Percentiles rank a stretch among this genome's conserved stretches.
These are phyloP conservation scores for Myrmecophaga tridactyla DNA, from an alignment of 2,113 vertebrate genomes.

Conservation along the genomic window DNA sequence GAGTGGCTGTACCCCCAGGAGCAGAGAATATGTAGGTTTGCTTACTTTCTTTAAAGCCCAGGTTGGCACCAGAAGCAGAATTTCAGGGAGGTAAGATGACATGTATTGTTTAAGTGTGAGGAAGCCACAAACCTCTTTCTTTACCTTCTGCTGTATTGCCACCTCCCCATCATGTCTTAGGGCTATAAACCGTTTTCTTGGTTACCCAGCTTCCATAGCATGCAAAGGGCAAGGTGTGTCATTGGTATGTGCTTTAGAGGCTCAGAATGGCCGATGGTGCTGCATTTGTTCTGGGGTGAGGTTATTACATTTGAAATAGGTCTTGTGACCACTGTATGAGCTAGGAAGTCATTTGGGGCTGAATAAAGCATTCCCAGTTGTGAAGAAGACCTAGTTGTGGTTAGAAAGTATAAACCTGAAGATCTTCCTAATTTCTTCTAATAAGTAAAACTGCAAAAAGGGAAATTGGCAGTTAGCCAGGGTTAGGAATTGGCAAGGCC, in stretches of 20 bases:
- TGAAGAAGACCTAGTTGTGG: not conserved
- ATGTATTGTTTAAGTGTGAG: not conserved
- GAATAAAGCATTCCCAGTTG: not conserved
- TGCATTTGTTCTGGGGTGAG: not conserved
- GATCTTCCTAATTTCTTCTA: not conserved
- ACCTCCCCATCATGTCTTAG: not conserved
- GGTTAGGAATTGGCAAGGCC: not conserved
- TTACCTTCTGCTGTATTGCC: too few relatives aligned
- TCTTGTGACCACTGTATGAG: not conserved
- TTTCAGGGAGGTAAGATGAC: not conserved
- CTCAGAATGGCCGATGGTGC: not conserved
- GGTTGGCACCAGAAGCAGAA: not conserved
- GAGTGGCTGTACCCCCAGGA: not conserved
- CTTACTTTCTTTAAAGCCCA: not conserved
- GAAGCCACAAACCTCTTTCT: not conserved
- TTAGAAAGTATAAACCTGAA: not conserved
- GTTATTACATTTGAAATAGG: not conserved
- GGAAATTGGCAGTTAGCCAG: not conserved
- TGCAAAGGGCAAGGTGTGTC: not conserved
- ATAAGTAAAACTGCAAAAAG: not conserved
- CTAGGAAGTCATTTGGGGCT: not conserved
- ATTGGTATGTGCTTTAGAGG: not conserved
- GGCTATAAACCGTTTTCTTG: not conserved
- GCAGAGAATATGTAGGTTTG: not conserved
- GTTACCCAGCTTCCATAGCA: not conserved